Evolutionary conservation across 2,113 vertebrate genomes (phyloP), one percentile per base, ranked within the genome.

Genomic region (Mohoua ochrocephala): DNA sequence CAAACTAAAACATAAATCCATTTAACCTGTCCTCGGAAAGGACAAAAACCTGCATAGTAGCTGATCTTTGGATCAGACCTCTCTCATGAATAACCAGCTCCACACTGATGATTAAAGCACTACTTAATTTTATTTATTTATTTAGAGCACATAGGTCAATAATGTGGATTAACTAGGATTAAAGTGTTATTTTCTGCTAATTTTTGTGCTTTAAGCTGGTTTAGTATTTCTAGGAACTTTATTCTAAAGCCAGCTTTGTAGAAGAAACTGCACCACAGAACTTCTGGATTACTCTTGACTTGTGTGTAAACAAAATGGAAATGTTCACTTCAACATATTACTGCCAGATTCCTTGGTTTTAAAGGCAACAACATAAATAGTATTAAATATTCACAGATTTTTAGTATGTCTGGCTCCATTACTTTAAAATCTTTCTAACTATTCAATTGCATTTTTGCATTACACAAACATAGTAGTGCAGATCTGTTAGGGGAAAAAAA

Each of bases 131-230:
- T 77, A 70, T 88, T 93, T 85, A 73, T 86, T 87, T 95, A 31
- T 59, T 77, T 91, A 35, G 65, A 81, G 79, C 50, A 93, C 94
- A 89, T 14, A 89, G 86, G 97, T 98, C 94, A 98, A 95, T 96
- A 94, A 95, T 56, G 80, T 93, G 93, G 94, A 98, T 98, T 97
- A 98, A 83, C 81, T 47, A 77, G 82, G 97, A 96, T 98, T 97
- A 98, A 96, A 93, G 90, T 67, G 91, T 94, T 95, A 85, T 90
- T 96, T 98, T 97, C 93, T 39, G 81, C 96, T 97, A 96, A 98
- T 70, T 97, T 95, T 92, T 94, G 84, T 92, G 87, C 84, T 96
- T 97, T 97, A 97, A 96, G 61, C 47, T 88, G 91, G 84, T 92
- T 97, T 95, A 97, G 45, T 35, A 63, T 91, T 97, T 97, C 92